These are phyloP conservation scores for Trissonchulus latispiculum DNA, from an alignment of 2,888 invertebrate species.

Conservation along the genomic window DNA sequence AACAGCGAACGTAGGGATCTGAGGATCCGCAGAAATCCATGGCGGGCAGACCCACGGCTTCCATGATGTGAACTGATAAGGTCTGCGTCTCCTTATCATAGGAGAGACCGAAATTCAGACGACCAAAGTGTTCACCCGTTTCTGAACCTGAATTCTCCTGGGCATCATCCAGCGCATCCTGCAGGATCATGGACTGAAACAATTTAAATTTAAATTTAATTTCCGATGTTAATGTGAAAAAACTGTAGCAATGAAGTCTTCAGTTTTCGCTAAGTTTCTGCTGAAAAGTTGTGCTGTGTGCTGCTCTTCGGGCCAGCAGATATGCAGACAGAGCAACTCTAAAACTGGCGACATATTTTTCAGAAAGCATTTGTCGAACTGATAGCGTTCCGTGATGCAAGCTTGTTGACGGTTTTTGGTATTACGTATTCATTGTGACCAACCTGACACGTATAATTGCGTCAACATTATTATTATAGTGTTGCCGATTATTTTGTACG, in stretches of 20 bases:
- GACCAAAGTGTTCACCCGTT: neutral
- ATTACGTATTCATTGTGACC: no score
- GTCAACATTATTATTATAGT: no score
- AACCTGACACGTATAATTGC: no score
- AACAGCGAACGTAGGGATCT: slow-evolving; percentile 6
- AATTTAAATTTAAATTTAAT: neutral
- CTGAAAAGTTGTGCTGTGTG: no score
- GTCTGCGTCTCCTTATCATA: slow-evolving; percentile 1
- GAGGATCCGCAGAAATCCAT: neutral
- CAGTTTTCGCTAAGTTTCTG: no score
- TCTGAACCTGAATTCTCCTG: neutral
- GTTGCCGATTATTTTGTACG: no score
- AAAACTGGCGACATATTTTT: no score
- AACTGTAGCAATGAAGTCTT: neutral
- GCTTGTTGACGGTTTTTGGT: no score
- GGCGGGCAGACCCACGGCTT: slow-evolving; percentile 1
- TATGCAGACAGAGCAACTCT: no score
- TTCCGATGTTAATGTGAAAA: neutral
- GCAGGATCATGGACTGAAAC: neutral
- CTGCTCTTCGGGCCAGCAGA: no score
- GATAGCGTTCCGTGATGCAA: no score
- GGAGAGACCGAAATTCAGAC: slow-evolving; percentile 7
- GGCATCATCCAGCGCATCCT: neutral
- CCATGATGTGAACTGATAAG: slow-evolving; percentile 2
- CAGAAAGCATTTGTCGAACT: no score